Evolutionary conservation across 2,888 invertebrate genomes (phyloP).

Genomic region (Pogonocherus hispidulus): DNA sequence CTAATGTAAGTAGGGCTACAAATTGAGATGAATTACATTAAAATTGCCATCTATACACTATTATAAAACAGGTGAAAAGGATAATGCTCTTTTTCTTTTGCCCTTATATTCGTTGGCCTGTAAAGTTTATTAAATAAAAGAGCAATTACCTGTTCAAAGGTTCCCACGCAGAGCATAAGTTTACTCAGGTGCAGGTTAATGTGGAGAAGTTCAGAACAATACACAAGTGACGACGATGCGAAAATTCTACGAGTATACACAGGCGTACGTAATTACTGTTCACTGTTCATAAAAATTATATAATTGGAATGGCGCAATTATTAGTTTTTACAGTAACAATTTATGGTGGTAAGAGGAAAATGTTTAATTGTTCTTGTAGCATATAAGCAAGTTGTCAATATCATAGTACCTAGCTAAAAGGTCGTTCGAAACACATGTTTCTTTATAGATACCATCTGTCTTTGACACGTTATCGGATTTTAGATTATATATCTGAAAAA

Average conservation of each 20-base stretch:
- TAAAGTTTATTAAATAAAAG: too few species aligned
- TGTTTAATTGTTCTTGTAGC: neutral
- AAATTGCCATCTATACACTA: too few species aligned
- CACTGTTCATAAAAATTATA: neutral
- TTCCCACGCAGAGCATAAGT: neutral
- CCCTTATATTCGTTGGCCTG: too few species aligned
- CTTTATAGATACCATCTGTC: neutral
- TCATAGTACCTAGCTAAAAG: neutral
- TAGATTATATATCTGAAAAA: too few species aligned
- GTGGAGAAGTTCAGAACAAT: neutral
- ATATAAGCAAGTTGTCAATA: neutral
- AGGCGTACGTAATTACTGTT: neutral
- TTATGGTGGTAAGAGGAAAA: too few species aligned
- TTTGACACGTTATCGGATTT: too few species aligned
- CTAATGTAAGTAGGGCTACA: too few species aligned
- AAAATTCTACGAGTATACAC: neutral
- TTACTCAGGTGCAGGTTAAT: constrained; percentile 4
- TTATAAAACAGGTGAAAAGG: too few species aligned
- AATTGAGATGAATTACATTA: too few species aligned
- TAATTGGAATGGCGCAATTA: neutral
- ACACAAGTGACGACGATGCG: neutral
- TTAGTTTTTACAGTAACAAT: too few species aligned
- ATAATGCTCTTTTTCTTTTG: too few species aligned
- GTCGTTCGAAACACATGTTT: neutral
- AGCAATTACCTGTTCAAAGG: neutral